Evolutionary conservation across 2,113 vertebrate species (phyloP), one percentile per base, ranked within the genome.

Genomic region (Gila orcuttii): DNA sequence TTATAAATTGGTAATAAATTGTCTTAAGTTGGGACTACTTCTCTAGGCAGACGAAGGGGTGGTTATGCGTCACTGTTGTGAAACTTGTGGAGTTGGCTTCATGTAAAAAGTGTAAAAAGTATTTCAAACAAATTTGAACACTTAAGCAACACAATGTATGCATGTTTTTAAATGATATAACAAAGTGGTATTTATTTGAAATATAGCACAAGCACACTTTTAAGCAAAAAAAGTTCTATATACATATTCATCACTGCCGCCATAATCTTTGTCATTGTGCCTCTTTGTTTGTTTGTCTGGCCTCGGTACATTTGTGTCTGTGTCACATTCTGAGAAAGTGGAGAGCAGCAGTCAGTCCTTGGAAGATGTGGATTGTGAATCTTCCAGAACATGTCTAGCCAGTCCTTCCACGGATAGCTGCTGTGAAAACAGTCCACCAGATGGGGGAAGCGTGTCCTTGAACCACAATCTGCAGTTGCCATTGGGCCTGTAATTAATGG

Each of bases 401-500:
- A 6, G 39, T 60, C 73, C 25, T 64, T 50, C 33, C 60, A 33
- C 45, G 6, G 55, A 23, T 36, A 39, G 31, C 23, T 12, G n/a
- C 60, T 76, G 19, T 25, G 23, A 80, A 59, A 85, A 45, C 45
- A 82, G 81, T 21, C 66, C 33, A 12, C 13, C 60, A 52, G 78
- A 73, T 69, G 4, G 69, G 23, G 33, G 25, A 82, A 74, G 28
- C 13, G 1, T 75, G 84, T 86, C 85, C 87, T 91, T 87, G 79
- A 86, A 85, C 83, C 25, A 11, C 21, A 78, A 83, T 75, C 66
- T 23, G 52, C 68, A 39, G 47, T 57, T 77, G 78, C 17, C 19
- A 68, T 52, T 11, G 11, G 55, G 52, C 62, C n/a, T 15, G 81
- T 82, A 85, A 88, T 91, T 89, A 89, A 86, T 86, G 87, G 79